Percentiles rank a stretch among this genome's conserved stretches.
Conservation (phyloP, 2,113 vertebrate genomes). For the Siniperca chuatsi region DNA sequence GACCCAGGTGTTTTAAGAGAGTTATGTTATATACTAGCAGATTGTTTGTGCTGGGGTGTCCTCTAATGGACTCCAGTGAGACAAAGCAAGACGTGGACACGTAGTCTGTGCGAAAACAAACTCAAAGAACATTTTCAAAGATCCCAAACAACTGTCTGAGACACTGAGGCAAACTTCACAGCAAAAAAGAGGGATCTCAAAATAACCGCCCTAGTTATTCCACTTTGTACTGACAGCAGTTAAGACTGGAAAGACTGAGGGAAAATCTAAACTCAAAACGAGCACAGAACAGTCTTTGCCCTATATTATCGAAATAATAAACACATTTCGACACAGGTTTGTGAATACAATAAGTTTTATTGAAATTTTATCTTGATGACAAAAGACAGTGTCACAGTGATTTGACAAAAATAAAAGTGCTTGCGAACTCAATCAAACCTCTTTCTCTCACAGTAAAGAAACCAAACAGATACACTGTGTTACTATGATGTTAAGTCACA, state of each 20-base stretch:
- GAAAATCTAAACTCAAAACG: neutral
- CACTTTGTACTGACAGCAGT: constrained; percentile 16
- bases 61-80: constrained; percentile 19
- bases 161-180: neutral
- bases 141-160: constrained; percentile 6
- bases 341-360: constrained; percentile 73
- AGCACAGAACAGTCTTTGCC: neutral
- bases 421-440: constrained; percentile 42
- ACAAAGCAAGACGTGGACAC: neutral
- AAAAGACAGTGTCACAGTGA: constrained; percentile 71
- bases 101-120: constrained; percentile 4
- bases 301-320: neutral
- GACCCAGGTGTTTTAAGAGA: neutral
- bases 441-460: constrained; percentile 39
- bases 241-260: neutral
- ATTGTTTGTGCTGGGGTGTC: neutral
- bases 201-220: constrained; percentile 44
- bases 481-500: constrained; percentile 39
- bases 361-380: constrained; percentile 58
- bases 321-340: constrained; percentile 24
- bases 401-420: constrained; percentile 70
- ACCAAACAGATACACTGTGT: constrained; percentile 36
- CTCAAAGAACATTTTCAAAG: neutral
- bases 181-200: constrained; percentile 23
- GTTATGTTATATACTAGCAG: neutral